phyloP scores from a whole-genome alignment of 2,797 vertebrate genomes.

The Manis pentadactyla region DNA sequence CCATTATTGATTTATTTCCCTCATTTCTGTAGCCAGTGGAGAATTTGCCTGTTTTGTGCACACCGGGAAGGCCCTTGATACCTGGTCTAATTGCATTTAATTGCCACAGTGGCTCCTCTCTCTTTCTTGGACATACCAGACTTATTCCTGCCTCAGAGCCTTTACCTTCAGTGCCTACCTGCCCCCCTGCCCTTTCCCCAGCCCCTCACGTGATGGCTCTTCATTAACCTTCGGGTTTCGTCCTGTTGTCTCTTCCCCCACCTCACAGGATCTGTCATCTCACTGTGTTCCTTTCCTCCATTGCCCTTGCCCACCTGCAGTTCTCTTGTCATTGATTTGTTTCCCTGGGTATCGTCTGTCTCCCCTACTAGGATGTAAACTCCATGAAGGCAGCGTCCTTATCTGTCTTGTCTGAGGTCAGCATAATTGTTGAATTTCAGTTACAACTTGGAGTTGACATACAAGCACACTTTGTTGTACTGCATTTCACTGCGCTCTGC shows the following conservation, averaged over 20 bases:
- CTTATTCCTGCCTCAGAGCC: neutral
- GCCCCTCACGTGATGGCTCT: neutral
- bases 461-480: neutral
- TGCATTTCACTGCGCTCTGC: too few species aligned
- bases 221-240: neutral
- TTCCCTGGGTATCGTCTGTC: neutral
- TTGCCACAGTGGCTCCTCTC: neutral
- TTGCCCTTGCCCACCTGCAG: neutral
- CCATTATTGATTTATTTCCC: neutral
- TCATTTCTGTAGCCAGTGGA: neutral
- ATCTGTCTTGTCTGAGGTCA: neutral
- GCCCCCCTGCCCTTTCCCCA: neutral
- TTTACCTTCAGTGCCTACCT: neutral
- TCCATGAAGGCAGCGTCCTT: neutral
- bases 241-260: too few species aligned
- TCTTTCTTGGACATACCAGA: neutral
- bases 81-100: neutral
- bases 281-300: neutral
- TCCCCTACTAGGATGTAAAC: neutral
- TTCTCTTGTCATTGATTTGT: neutral
- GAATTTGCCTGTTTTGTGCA: neutral
- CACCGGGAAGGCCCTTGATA: neutral
- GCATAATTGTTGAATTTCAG: neutral
- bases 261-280: neutral
- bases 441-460: neutral